Evolutionary conservation across 2,113 vertebrate species (phyloP).

Genomic region (Neofelis nebulosa): DNA sequence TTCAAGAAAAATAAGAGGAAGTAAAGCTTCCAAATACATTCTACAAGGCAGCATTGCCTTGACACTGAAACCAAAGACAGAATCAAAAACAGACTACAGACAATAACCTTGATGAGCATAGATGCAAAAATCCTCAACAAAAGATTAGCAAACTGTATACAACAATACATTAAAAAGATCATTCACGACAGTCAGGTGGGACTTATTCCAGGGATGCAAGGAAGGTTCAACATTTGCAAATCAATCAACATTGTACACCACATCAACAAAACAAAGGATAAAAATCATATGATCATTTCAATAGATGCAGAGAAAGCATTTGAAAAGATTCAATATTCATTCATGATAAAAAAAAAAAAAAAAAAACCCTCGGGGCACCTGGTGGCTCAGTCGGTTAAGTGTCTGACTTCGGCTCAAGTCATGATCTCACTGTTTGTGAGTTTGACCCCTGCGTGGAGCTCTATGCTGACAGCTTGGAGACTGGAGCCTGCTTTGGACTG

Average conservation of each 20-base stretch:
- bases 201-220: neutral
- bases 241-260: neutral
- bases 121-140: neutral
- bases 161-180: neutral
- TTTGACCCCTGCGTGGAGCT: too few species aligned
- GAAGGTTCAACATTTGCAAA: neutral
- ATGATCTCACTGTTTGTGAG: too few species aligned
- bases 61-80: neutral
- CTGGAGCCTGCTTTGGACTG: too few species aligned
- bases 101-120: neutral
- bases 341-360: neutral
- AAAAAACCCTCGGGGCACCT: too few species aligned
- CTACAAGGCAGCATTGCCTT: neutral
- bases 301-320: neutral
- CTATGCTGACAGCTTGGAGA: too few species aligned
- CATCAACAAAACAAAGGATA: neutral
- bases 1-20: neutral
- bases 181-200: neutral
- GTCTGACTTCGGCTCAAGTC: too few species aligned
- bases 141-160: neutral
- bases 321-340: neutral
- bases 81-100: neutral
- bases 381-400: too few species aligned
- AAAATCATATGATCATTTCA: neutral
- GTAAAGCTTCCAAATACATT: neutral